Evolutionary conservation across 2,888 invertebrate species (phyloP), one percentile per base, ranked within the genome.

Genomic region (Drosophila dives): DNA sequence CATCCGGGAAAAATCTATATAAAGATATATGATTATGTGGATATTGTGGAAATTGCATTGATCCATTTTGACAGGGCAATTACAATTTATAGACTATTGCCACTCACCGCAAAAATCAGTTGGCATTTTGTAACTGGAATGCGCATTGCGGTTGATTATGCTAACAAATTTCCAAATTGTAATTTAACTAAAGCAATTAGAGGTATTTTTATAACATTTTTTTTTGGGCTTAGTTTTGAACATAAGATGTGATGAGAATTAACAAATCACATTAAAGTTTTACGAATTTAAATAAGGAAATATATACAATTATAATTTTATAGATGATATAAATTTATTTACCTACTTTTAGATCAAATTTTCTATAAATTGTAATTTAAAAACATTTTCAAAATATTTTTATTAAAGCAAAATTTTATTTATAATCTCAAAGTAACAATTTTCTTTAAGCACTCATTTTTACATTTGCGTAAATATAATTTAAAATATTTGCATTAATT

Each of bases 41-140:
- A 40, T 40, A 36, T 36, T 71, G 42, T 45, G 61, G 10, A 36
- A 60, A 64, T 54, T 70, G 36, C 64, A 38, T 26, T 56, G 11
- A 64, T 63, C 58, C 65, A 69, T 73, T 86, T 77, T 72, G 90
- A 86, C 87, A 90, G 89, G 89, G 69, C 86, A 90, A 86, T 86
- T 90, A 90, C 82, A 89, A 86, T 83, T 86, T 75, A 75, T 70
- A 61, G 62, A 64, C 81, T 60, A 77, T 67, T 71, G 42, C 65
- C 33, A 54, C 51, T 65, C 48, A 81, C 88, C 88, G 64, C 65
- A 66, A 70, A 74, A 76, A 84, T 76, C 83, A 79, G 70, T 55
- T 53, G 65, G 65, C 64, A 71, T 70, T 70, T 81, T 65, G 83
- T 59, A 64, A 34, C 45, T 55, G 66, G 48, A 53, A 70, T 64